Evolutionary conservation across 30 jellyfish, hydroid and myxozoan species (phyloP), one percentile per base, ranked within the genome.

Genomic region (Chrysaora quinquecirrha): DNA sequence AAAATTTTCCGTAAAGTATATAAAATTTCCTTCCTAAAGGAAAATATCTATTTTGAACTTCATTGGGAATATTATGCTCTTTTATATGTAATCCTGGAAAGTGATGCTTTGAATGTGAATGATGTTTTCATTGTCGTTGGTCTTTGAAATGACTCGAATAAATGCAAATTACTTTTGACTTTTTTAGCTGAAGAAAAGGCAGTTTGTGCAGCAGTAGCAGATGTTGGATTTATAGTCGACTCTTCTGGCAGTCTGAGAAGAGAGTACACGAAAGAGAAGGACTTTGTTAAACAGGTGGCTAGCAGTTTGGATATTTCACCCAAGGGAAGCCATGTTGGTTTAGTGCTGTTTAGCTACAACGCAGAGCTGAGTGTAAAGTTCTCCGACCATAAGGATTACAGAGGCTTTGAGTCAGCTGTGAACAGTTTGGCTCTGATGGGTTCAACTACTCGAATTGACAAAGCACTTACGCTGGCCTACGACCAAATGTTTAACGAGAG

Each of bases 181-280:
- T 65, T 65, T 16, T 33, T 31, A 76, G 88, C 64, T 12, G 78
- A 23, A 19, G 68, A 33, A 2, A 30, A 3, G 74, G 76, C 66
- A 6, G 82, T 7, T n/a, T 78, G 96, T 35, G 52, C 58, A 20
- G 76, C 75, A 9, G 71, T 28, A 18, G 74, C 82, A 1, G 92
- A 87, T 48, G 85, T 87, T 78, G 89, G 86, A 30, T 71, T 87
- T 52, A 62, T 75, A 18, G 78, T 85, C 22, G 95, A 85, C 38
- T 85, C 95, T 1, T 85, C 95, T 19, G 88, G 89, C 1, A 85
- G 95, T 60, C 82, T 85, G 33, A 27, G 56, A 34, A 48, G 89
- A 33, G 80, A 75, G 20, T 85, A 85, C 49, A 28, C 43, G 20
- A 85, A 74, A 64, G 95, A 74, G 70, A 85, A 85, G 77, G 85